A percentile compares a stretch with the other conserved stretches of the same genome.
These are phyloP conservation scores for Cebus imitator DNA, from an alignment of 2,113 vertebrate genomes.

Conservation along the genomic window DNA sequence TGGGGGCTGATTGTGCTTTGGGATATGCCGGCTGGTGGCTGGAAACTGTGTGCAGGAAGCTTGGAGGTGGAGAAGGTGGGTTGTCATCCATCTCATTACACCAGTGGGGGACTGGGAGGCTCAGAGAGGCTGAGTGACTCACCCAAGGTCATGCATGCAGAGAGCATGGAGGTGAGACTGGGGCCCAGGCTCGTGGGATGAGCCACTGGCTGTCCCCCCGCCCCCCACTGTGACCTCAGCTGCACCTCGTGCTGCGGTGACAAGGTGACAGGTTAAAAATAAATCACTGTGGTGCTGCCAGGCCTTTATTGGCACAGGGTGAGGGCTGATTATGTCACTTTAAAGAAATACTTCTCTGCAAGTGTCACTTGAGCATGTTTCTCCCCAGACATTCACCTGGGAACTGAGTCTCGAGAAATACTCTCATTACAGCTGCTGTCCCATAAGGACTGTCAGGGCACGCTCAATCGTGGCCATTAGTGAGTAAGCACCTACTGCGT, in stretches of 20 bases:
- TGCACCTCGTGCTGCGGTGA: not conserved
- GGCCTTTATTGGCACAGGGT: not conserved
- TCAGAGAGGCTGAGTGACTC: not conserved
- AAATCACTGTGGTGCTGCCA: not conserved
- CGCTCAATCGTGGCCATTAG: not conserved
- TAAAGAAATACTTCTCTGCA: not conserved
- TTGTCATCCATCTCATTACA: not conserved
- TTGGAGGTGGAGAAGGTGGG: not conserved
- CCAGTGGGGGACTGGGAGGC: not conserved
- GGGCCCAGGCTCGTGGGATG: not conserved
- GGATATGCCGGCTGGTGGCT: not conserved
- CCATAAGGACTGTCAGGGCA: not conserved
- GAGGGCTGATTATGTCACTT: not conserved
- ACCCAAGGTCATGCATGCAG: not conserved
- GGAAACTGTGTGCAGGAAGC: not conserved
- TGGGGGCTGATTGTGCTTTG: not conserved
- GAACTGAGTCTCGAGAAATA: not conserved
- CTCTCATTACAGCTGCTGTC: not conserved
- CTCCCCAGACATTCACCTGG: not conserved
- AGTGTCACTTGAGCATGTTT: too few species aligned
- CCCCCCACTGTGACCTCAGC: not conserved
- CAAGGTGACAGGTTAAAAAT: not conserved
- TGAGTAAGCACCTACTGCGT: not conserved
- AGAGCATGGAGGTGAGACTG: not conserved
- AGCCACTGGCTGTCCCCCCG: not conserved